A percentile compares a stretch with the other conserved stretches of the same genome.
phyloP scores from a whole-genome alignment of 2,888 invertebrate genomes.

The Mechanitis messenoides region DNA sequence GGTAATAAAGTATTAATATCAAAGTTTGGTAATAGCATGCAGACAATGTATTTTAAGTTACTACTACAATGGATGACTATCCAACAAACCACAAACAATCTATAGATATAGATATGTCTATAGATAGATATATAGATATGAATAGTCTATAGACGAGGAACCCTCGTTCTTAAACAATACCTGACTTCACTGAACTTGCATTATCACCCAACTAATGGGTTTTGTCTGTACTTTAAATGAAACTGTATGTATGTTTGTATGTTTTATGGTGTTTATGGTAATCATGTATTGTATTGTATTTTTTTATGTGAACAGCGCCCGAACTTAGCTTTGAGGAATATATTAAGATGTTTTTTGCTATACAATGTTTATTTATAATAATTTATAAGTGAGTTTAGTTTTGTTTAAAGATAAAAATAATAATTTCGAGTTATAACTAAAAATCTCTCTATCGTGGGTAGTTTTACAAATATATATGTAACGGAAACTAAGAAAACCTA shows the following conservation, averaged over 20 bases:
- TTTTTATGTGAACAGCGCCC: constrained; percentile 23
- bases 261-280: constrained; percentile 39
- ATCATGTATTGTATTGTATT: constrained; percentile 40
- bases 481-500: too few relatives aligned
- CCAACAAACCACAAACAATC: constrained; percentile 64
- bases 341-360: too few relatives aligned
- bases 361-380: too few relatives aligned
- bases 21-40: constrained; percentile 30
- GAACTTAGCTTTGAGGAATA: too few relatives aligned
- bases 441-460: too few relatives aligned
- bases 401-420: too few relatives aligned
- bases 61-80: constrained; percentile 69
- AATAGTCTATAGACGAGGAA: background rate
- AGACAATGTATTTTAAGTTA: constrained; percentile 73
- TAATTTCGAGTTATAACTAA: too few relatives aligned
- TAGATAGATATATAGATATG: constrained; percentile 21
- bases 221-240: constrained; percentile 38
- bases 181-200: constrained; percentile 67
- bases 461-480: too few relatives aligned
- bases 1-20: background rate
- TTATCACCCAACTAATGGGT: constrained; percentile 50
- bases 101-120: background rate
- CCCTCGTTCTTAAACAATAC: constrained; percentile 69
- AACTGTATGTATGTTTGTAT: constrained; percentile 59
- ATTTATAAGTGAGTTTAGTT: too few relatives aligned